Percentiles rank a stretch among this genome's conserved stretches.
These are phyloP conservation scores for Drosophila erecta DNA, from an alignment of 1,140 invertebrate genomes.

Conservation along the genomic window DNA sequence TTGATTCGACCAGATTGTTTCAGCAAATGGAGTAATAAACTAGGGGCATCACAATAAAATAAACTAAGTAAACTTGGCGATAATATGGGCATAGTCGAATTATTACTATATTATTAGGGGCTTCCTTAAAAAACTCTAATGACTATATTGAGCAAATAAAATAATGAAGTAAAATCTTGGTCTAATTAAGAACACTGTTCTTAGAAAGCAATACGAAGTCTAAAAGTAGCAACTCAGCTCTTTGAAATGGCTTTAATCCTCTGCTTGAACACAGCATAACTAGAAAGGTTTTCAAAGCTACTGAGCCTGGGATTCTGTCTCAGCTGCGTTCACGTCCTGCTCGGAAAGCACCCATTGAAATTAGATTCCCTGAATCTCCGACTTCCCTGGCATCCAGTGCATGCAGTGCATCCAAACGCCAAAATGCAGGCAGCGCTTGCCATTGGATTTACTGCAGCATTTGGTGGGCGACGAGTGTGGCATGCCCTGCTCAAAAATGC, in stretches of 20 bases:
- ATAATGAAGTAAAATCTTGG: too few relatives aligned
- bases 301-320: background rate
- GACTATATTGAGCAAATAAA: too few relatives aligned
- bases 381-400: background rate
- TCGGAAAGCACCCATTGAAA: conserved; percentile 6
- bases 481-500: conserved; percentile 44
- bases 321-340: background rate
- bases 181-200: too few relatives aligned
- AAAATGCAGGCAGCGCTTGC: background rate
- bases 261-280: background rate
- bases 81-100: background rate
- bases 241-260: background rate
- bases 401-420: conserved; percentile 2
- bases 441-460: background rate
- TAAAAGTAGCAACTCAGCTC: background rate
- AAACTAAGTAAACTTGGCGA: background rate
- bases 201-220: too few relatives aligned
- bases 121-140: too few relatives aligned
- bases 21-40: conserved; percentile 8
- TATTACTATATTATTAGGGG: background rate
- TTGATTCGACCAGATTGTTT: conserved; percentile 20
- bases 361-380: conserved; percentile 16
- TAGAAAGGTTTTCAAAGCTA: background rate
- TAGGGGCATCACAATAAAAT: conserved; percentile 9
- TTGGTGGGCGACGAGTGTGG: conserved; percentile 1